Conservation (phyloP, 2,888 invertebrate genomes). For the Panzeria rudis region DNA sequence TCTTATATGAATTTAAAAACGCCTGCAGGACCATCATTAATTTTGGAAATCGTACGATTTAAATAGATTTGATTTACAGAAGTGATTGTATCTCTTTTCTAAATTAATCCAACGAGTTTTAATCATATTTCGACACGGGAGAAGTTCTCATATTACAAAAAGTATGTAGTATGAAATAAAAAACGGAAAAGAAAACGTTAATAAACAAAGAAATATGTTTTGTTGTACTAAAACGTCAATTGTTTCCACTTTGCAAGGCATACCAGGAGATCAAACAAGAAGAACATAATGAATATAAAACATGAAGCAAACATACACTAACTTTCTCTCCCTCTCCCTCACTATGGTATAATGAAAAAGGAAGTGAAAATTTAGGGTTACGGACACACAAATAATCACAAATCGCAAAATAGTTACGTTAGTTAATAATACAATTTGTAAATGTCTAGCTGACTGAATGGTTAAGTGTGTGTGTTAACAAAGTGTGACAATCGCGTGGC, state of each 20-base stretch:
- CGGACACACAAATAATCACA: neutral
- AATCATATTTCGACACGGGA: no score
- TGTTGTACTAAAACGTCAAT: slow-evolving; percentile 46
- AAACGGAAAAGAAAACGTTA: neutral
- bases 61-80: no score
- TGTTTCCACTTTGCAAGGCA: slow-evolving; percentile 50
- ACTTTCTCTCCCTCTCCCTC: neutral
- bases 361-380: neutral
- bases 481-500: slow-evolving; percentile 77
- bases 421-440: slow-evolving; percentile 34
- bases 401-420: slow-evolving; percentile 28
- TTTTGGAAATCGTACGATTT: no score
- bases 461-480: slow-evolving; percentile 53
- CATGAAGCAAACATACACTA: slow-evolving; percentile 4
- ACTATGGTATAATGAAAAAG: neutral
- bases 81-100: no score
- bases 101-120: no score
- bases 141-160: no score
- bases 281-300: slow-evolving; percentile 46
- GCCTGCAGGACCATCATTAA: no score
- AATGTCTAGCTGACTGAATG: neutral
- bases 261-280: slow-evolving; percentile 55
- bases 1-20: no score
- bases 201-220: slow-evolving; percentile 19
- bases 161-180: neutral